Evolutionary conservation across 2,888 invertebrate species (phyloP), one percentile per base, ranked within the genome.

Genomic region (Pycnomerus fuliginosus): DNA sequence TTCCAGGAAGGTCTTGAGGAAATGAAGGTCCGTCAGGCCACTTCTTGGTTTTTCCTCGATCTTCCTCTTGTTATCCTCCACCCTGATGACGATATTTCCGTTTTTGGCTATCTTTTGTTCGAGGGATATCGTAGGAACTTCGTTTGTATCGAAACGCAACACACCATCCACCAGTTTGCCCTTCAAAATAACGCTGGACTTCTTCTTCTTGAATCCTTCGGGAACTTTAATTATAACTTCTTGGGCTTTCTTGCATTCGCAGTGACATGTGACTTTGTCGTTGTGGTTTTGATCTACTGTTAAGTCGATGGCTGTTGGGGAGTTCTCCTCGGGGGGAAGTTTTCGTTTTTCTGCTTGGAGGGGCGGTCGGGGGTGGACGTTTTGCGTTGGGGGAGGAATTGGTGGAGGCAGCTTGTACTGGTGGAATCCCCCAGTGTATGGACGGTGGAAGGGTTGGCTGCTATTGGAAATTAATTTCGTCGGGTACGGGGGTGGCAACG

Each of bases 261-360:
- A 7, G 8, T 20, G 8, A 20, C 8, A 7, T 8, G 20, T 7
- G 20, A 20, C 8, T 20, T 20, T 20, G 5, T 20, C 20, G 8
- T 20, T 20, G 4, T n/a, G 31, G 2, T 23, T 33, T 2, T 23
- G 11, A 22, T 32, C 39, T 3, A 39, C 31, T n/a, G 39, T 32
- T 14, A 39, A 16, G 7, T 38, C 38, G 13, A 38, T 38, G 11
- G 38, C 38, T n/a, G 38, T n/a, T n/a, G n/a, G n/a, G n/a, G n/a
- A n/a, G n/a, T n/a, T n/a, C n/a, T n/a, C n/a, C n/a, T n/a, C n/a
- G n/a, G n/a, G n/a, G n/a, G n/a, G n/a, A n/a, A n/a, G n/a, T n/a
- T n/a, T n/a, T n/a, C n/a, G n/a, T n/a, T n/a, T n/a, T n/a, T n/a
- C 2, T 16, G n/a, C 16, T 31, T 3, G 12, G 7, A 7, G 28